Conservation (phyloP, 2,888 invertebrate species). For the Tethea ocularis region DNA sequence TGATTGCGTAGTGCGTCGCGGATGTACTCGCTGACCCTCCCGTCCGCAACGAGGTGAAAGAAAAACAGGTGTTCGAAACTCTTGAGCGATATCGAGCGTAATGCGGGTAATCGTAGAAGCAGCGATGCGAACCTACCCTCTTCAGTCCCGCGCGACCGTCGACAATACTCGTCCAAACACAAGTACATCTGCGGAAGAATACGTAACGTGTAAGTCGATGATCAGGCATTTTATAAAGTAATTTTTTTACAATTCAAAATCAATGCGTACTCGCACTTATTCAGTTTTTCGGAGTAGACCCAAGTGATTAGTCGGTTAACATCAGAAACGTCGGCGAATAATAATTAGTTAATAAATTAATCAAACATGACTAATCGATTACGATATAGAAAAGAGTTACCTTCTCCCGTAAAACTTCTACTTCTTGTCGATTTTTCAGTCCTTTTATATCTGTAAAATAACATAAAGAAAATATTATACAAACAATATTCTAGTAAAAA, state of each 20-base stretch:
- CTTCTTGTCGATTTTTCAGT: slow-evolving; percentile 90
- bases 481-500: too few species aligned
- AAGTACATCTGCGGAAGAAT: slow-evolving; percentile 87
- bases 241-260: not conserved
- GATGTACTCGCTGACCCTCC: slow-evolving; percentile 92
- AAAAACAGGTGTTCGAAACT: slow-evolving; percentile 97
- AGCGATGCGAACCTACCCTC: slow-evolving; percentile 98
- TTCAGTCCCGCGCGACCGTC: slow-evolving; percentile 93
- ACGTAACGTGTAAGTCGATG: not conserved
- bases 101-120: slow-evolving; percentile 93
- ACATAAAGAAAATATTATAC: not conserved
- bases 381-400: slow-evolving; percentile 59
- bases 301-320: not conserved
- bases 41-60: slow-evolving; percentile 95
- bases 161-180: slow-evolving; percentile 97
- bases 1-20: slow-evolving; percentile 89
- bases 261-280: too few species aligned
- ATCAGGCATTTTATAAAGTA: not conserved
- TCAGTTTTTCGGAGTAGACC: too few species aligned
- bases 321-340: slow-evolving; percentile 1
- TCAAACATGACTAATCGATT: slow-evolving; percentile 23
- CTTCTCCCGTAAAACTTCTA: slow-evolving; percentile 95
- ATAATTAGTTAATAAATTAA: slow-evolving; percentile 14
- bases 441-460: slow-evolving; percentile 91
- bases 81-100: slow-evolving; percentile 96